Base-by-base conservation (phyloP, 1,140 invertebrate genomes). In the Leptinotarsa lineolata region DNA sequence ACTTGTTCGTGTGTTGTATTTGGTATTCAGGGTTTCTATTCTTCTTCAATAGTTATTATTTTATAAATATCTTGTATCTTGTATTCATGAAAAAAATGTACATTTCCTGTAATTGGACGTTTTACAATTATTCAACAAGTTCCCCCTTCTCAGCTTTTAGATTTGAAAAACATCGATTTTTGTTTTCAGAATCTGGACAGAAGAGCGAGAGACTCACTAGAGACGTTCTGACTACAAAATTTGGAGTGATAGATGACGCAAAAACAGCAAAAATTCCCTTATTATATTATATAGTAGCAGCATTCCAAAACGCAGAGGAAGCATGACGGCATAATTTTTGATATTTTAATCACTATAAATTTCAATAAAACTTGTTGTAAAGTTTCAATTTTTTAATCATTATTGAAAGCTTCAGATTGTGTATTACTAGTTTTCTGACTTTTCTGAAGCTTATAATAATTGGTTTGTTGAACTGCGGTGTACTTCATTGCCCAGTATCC, bases 401-500 rank as follows among this genome's bases (percentile, higher is more conserved):
- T 3, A 59, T 20, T 59, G 20, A 20, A 8, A 59, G 15, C 5
- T 59, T 59, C 20, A 59, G 16, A 18, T n/a, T n/a, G 5, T 6
- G 2, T 59, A 4, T 59, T 16, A 59, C 0, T 63, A 2, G 21
- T 70, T 13, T 16, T 70, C 74, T 68, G 76, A 39, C 45, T 77
- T 83, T 83, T 74, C 78, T 75, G 48, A 79, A 81, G 8, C 39
- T 75, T 78, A 69, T 77, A 81, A 74, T 78, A 81, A 54, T 68
- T 77, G 1, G 82, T 77, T 77, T 88, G 87, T 82, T 88, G 85
- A 76, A 85, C 81, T 1, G 91, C 89, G 22, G 88, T 89, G 58
- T 86, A 87, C 81, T 88, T 89, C 16, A 92, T 83, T 65, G 90
- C 90, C 24, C 88, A 75, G 73, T 89, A 91, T 67, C 93, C 90